phyloP scores from a whole-genome alignment of 2,113 vertebrate genomes.

The Campylomormyrus numenius region DNA sequence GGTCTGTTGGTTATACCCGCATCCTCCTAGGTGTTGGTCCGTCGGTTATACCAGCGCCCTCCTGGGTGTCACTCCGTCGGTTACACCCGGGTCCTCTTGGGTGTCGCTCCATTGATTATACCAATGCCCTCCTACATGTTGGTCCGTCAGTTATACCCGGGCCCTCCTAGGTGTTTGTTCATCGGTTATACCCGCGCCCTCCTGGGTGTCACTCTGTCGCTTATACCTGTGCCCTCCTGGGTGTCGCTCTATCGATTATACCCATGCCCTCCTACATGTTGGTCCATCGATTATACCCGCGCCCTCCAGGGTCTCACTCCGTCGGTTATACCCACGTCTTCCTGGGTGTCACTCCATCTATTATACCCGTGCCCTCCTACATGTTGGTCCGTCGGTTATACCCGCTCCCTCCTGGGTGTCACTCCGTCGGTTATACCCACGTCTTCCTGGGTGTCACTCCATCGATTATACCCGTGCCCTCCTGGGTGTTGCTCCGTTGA shows the following conservation, averaged over 20 bases:
- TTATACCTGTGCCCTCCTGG: background rate
- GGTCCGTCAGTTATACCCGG: rapidly evolving
- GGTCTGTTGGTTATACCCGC: no score
- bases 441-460: background rate
- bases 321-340: no score
- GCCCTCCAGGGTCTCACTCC: no score
- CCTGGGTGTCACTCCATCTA: background rate
- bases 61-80: no score
- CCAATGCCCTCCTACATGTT: no score
- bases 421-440: no score
- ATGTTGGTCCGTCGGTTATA: background rate
- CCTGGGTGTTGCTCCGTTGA: rapidly evolving
- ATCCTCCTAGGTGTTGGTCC: background rate
- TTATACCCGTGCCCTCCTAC: no score
- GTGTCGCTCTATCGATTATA: background rate
- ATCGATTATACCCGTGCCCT: background rate
- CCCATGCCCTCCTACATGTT: background rate
- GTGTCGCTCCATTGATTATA: no score
- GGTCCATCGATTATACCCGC: background rate
- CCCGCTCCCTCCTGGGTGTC: no score
- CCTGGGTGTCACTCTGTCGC: background rate
- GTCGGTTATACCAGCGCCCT: no score
- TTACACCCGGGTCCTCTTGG: no score
- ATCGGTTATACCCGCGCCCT: background rate
- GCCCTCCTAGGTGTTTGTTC: no score